Conservation (phyloP, 2,888 invertebrate species). For the Mallateleia sp. region DNA sequence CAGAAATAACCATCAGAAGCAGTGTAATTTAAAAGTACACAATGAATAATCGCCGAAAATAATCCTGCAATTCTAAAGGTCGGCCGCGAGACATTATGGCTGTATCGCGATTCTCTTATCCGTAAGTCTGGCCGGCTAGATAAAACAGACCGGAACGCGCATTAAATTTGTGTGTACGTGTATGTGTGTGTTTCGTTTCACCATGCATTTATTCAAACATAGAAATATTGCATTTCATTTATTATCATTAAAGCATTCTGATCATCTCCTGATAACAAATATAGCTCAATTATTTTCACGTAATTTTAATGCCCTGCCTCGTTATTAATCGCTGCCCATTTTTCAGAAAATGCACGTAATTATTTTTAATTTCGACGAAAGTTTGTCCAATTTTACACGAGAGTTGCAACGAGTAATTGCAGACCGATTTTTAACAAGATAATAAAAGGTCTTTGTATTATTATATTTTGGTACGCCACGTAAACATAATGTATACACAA, state of each 20-base stretch:
- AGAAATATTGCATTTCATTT: constrained; percentile 43
- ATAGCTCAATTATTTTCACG: constrained; percentile 12
- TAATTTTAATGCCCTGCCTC: background rate
- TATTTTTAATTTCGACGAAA: no score
- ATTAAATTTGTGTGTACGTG: constrained; percentile 32
- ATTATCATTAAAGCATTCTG: constrained; percentile 22
- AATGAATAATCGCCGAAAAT: constrained; percentile 49
- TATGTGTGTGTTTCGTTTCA: constrained; percentile 17
- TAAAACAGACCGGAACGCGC: constrained; percentile 11
- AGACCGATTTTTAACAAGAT: no score
- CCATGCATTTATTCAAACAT: constrained; percentile 25
- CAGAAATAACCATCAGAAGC: constrained; percentile 13
- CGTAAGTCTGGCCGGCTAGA: constrained; percentile 3
- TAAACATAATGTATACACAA: constrained; percentile 44
- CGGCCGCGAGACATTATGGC: constrained; percentile 9
- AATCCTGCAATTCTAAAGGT: constrained; percentile 36
- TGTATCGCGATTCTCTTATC: constrained; percentile 24
- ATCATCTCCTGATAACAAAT: constrained; percentile 5
- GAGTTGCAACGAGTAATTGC: background rate
- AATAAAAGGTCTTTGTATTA: background rate
- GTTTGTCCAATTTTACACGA: background rate
- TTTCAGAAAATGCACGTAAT: no score
- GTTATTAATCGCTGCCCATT: no score
- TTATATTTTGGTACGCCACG: constrained; percentile 14
- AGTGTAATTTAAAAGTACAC: constrained; percentile 28